A percentile compares a stretch with the other conserved stretches of the same genome.
Conservation (phyloP, 2,113 vertebrate genomes). For the Platichthys flesus region DNA sequence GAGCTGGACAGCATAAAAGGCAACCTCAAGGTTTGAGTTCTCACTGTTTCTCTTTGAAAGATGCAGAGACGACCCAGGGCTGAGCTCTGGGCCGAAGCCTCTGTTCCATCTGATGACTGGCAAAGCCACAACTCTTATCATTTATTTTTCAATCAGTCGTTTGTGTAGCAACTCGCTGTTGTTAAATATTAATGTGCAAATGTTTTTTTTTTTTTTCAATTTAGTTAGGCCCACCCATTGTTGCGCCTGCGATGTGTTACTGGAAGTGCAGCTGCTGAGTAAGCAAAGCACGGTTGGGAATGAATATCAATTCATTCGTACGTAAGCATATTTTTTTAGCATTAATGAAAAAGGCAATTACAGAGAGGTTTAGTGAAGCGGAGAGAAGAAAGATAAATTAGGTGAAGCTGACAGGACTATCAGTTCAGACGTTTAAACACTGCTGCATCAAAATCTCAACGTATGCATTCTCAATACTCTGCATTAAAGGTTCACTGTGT, state of each 20-base stretch:
- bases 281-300: background rate
- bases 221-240: slow-evolving; percentile 29
- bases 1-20: slow-evolving; percentile 94
- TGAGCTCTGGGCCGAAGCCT: background rate
- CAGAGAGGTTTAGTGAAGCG: background rate
- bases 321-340: background rate
- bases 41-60: slow-evolving; percentile 36
- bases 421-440: background rate
- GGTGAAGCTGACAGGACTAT: background rate
- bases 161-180: slow-evolving; percentile 15
- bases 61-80: background rate
- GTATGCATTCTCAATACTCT: background rate
- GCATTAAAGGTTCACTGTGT: too few relatives aligned
- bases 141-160: slow-evolving; percentile 27
- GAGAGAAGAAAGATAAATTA: background rate
- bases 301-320: background rate
- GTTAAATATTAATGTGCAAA: slow-evolving; percentile 43
- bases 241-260: slow-evolving; percentile 14
- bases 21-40: slow-evolving; percentile 89
- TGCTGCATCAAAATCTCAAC: background rate
- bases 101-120: background rate
- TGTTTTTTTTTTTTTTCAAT: slow-evolving; percentile 35
- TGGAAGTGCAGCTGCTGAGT: slow-evolving; percentile 36
- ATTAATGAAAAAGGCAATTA: background rate
- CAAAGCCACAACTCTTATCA: background rate